phyloP scores from a whole-genome alignment of 2,888 invertebrate genomes.

The Tetrapedia diversipes region DNA sequence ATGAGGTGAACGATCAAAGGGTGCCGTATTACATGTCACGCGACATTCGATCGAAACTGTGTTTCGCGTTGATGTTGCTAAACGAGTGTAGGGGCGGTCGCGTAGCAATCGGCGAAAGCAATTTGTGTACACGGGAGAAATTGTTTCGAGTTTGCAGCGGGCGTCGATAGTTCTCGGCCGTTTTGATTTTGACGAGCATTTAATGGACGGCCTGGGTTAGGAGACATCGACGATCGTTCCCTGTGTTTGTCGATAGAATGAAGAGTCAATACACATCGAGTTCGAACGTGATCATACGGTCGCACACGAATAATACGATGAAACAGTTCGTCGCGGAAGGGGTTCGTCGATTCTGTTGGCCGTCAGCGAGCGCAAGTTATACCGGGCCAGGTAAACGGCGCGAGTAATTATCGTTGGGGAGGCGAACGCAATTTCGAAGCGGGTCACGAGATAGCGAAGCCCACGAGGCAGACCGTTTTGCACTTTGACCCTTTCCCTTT shows the following conservation, averaged over 20 bases:
- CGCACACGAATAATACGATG: conserved; percentile 50
- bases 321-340: conserved; percentile 33
- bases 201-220: background rate
- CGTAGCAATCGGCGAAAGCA: conserved; percentile 6
- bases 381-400: conserved; percentile 56
- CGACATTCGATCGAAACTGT: no score
- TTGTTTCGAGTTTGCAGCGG: conserved; percentile 20
- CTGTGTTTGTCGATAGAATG: conserved; percentile 26
- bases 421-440: conserved; percentile 61
- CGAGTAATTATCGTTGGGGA: conserved; percentile 61
- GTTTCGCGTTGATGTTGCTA: background rate
- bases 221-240: conserved; percentile 22
- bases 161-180: background rate
- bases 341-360: conserved; percentile 50
- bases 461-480: conserved; percentile 15
- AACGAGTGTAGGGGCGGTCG: background rate
- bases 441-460: conserved; percentile 34
- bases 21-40: no score
- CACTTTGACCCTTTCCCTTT: conserved; percentile 18
- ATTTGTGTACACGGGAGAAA: conserved; percentile 7
- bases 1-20: no score
- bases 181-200: conserved; percentile 33
- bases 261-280: conserved; percentile 39
- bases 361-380: conserved; percentile 44
- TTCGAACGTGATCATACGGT: conserved; percentile 30